Evolutionary conservation across 1,140 invertebrate species (phyloP).

Genomic region (Venustaconcha ellipsiformis): DNA sequence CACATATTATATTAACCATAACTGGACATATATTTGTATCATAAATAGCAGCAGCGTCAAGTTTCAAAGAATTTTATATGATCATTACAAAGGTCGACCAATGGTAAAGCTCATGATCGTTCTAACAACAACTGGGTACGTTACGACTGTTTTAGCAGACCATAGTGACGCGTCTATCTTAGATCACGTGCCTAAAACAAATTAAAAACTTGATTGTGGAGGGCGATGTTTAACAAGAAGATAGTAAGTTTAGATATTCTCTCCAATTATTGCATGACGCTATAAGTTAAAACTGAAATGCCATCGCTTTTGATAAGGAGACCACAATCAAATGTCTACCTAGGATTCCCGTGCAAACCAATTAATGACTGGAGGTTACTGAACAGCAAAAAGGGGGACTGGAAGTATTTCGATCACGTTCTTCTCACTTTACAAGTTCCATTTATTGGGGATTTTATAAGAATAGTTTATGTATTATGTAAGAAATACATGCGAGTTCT

Average conservation of each 20-base stretch:
- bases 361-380: too few species aligned
- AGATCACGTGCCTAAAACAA: constrained; percentile 21
- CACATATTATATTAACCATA: background rate
- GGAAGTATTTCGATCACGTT: too few species aligned
- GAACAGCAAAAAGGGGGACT: too few species aligned
- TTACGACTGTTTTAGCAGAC: constrained; percentile 14
- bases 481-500: too few species aligned
- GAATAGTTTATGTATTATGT: too few species aligned
- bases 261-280: background rate
- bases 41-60: constrained; percentile 21
- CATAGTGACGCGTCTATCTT: constrained; percentile 16
- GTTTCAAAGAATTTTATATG: constrained; percentile 24
- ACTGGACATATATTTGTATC: constrained; percentile 35
- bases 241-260: constrained; percentile 22
- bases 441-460: too few species aligned
- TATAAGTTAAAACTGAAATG: too few species aligned
- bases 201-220: background rate
- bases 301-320: too few species aligned
- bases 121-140: constrained; percentile 10
- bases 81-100: constrained; percentile 18
- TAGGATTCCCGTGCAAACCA: too few species aligned
- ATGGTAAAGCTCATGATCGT: constrained; percentile 30
- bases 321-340: too few species aligned
- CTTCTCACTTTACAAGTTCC: too few species aligned
- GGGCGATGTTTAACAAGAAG: constrained; percentile 20